Percentiles rank a stretch among this genome's conserved stretches.
Evolutionary conservation across 2,888 invertebrate genomes (phyloP).

Genomic region (Orgyia antiqua): DNA sequence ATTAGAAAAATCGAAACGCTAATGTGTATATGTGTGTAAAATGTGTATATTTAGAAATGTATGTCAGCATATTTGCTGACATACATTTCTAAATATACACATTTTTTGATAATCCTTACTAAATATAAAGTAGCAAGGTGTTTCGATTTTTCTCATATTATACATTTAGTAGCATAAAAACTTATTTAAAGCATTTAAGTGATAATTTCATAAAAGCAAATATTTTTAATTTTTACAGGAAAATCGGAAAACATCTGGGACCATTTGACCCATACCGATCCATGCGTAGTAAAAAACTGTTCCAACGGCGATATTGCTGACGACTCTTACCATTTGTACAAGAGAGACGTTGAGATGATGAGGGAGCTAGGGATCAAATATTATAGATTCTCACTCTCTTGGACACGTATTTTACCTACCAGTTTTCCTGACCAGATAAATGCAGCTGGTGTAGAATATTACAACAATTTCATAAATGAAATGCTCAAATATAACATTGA

Average conservation of each 20-base stretch:
- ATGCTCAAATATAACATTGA: conserved; percentile 78
- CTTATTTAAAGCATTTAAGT: too few species aligned
- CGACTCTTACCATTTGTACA: conserved; percentile 78
- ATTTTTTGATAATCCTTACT: too few species aligned
- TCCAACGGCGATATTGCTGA: conserved; percentile 78
- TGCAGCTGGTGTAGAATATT: conserved; percentile 79
- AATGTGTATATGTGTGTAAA: too few species aligned
- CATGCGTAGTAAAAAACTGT: conserved; percentile 65
- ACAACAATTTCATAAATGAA: conserved; percentile 80
- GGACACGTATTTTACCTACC: conserved; percentile 78
- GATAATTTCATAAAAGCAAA: too few species aligned
- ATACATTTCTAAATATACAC: too few species aligned
- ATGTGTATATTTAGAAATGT: too few species aligned
- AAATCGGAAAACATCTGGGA: conserved; percentile 81
- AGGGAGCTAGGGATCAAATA: conserved; percentile 50
- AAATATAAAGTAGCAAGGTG: too few species aligned
- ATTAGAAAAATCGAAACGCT: too few species aligned
- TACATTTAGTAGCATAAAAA: too few species aligned
- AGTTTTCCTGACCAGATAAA: conserved; percentile 73
- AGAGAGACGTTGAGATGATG: conserved; percentile 66
- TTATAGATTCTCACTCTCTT: conserved; percentile 78
- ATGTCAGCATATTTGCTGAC: too few species aligned
- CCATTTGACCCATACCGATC: conserved; percentile 59
- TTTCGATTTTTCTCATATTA: too few species aligned
- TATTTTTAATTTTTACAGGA: conserved; percentile 42